Percentiles rank a stretch among this genome's conserved stretches.
phyloP scores from a whole-genome alignment of 2,797 vertebrate species.

The Labeo calbasu region DNA sequence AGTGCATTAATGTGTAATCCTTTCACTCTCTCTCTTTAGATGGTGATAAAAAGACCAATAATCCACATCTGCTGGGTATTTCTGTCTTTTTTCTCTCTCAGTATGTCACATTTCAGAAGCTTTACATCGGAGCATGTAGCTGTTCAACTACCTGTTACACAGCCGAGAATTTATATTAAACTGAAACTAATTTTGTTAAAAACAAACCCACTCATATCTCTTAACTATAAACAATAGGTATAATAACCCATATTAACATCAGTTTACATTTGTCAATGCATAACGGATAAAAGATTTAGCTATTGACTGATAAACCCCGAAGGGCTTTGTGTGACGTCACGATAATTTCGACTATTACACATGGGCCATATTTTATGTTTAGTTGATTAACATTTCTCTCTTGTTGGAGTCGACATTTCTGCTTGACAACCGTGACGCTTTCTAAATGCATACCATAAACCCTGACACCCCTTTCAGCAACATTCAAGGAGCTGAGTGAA shows the following conservation, averaged over 20 bases:
- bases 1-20: no score
- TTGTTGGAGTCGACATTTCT: slow-evolving; percentile 56
- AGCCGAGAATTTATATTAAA: no score
- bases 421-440: slow-evolving; percentile 67
- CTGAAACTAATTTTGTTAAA: no score
- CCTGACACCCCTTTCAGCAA: slow-evolving; percentile 80
- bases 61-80: no score
- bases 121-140: no score
- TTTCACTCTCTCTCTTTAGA: no score
- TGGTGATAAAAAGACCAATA: no score
- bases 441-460: slow-evolving; percentile 82
- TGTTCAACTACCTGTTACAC: no score
- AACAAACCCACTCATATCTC: no score
- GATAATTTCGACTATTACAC: background rate
- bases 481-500: slow-evolving; percentile 81
- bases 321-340: background rate
- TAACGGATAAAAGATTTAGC: background rate
- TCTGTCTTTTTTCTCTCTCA: no score
- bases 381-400: slow-evolving; percentile 55
- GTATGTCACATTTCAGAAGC: no score
- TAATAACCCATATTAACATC: no score
- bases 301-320: background rate
- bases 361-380: slow-evolving; percentile 17
- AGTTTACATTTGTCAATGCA: background rate
- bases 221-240: background rate